Evolutionary conservation across 2,888 invertebrate species (phyloP).

Genomic region (Chloroclystis v-ata): DNA sequence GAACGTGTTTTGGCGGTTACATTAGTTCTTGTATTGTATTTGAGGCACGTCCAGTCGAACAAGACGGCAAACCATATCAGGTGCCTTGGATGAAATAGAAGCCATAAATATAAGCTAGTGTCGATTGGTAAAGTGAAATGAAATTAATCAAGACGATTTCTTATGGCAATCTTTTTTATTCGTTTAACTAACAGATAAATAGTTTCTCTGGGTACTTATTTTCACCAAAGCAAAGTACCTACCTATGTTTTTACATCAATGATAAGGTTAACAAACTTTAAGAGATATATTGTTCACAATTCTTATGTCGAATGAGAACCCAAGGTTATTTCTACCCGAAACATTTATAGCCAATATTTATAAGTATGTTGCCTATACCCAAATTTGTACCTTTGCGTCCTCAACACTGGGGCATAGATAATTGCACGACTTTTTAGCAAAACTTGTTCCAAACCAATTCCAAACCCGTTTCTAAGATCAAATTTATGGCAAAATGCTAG

Average conservation of each 20-base stretch:
- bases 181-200: too few relatives aligned
- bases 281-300: too few relatives aligned
- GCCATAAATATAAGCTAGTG: background rate
- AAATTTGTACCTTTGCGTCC: too few relatives aligned
- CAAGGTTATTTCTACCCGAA: background rate
- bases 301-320: background rate
- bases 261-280: too few relatives aligned
- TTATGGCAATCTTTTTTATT: too few relatives aligned
- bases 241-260: too few relatives aligned
- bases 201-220: too few relatives aligned
- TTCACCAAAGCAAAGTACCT: too few relatives aligned
- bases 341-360: too few relatives aligned
- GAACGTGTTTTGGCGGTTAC: constrained; percentile 50
- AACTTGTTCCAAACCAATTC: constrained; percentile 26
- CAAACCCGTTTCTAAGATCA: constrained; percentile 23
- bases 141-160: too few relatives aligned
- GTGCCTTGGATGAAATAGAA: constrained; percentile 26
- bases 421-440: constrained; percentile 25
- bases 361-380: too few relatives aligned
- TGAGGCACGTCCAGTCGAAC: constrained; percentile 54
- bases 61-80: constrained; percentile 48
- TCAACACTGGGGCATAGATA: constrained; percentile 24
- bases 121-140: too few relatives aligned
- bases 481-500: constrained; percentile 4
- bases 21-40: constrained; percentile 36